Evolutionary conservation across 1,140 invertebrate species (phyloP).

Genomic region (Aphelinus atriplicis): DNA sequence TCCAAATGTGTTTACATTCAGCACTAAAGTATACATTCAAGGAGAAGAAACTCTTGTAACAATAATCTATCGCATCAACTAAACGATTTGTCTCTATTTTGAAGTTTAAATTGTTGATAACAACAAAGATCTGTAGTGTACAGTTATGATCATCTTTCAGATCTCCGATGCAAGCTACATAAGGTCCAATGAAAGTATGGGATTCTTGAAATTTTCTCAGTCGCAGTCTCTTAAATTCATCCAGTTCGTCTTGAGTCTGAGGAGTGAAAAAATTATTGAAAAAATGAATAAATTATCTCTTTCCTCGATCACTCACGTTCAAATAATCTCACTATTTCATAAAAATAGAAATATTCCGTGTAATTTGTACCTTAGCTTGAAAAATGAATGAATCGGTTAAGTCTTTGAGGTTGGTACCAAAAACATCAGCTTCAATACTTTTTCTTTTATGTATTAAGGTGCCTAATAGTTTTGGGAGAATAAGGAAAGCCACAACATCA

Average conservation of each 20-base stretch:
- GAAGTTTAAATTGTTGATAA: background rate
- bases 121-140: background rate
- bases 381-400: background rate
- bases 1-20: conserved; percentile 5
- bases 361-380: background rate
- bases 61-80: background rate
- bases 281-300: background rate
- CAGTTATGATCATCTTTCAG: background rate
- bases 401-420: background rate
- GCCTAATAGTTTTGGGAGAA: background rate
- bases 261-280: background rate
- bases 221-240: background rate
- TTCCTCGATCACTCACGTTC: background rate
- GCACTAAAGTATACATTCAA: background rate
- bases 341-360: no score
- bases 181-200: background rate
- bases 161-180: background rate
- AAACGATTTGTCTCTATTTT: background rate
- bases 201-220: background rate
- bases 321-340: background rate
- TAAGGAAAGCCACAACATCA: background rate
- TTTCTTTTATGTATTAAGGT: background rate
- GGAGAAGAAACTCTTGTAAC: background rate
- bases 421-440: background rate
- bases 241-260: background rate